Percentiles rank a stretch among this genome's conserved stretches.
phyloP scores from a whole-genome alignment of 23 tunicate species.

The Styela plicata region DNA sequence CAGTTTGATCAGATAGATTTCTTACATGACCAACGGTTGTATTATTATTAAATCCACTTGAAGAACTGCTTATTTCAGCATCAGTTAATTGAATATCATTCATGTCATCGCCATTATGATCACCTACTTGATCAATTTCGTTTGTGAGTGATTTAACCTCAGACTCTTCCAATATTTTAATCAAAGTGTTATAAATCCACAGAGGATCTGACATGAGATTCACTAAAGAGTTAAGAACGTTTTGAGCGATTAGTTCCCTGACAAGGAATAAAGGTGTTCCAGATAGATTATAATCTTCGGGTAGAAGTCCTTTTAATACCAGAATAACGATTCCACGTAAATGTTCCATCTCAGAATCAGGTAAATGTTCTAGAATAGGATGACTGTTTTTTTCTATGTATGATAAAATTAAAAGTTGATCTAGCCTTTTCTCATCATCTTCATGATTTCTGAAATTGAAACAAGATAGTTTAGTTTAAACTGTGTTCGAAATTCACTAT shows the following conservation, averaged over 20 bases:
- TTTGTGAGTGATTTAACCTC: neutral
- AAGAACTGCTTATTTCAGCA: neutral
- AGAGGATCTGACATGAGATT: constrained; percentile 55
- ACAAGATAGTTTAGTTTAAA: too few relatives aligned
- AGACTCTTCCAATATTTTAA: constrained; percentile 30
- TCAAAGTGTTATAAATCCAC: constrained; percentile 43
- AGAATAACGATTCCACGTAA: constrained; percentile 50
- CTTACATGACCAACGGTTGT: neutral
- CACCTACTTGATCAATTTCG: neutral
- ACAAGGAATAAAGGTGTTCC: constrained; percentile 70
- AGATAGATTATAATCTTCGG: constrained; percentile 57
- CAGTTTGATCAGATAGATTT: neutral
- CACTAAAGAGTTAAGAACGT: constrained; percentile 48
- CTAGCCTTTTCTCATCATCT: neutral
- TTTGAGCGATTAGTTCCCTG: constrained; percentile 72
- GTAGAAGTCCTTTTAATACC: constrained; percentile 71
- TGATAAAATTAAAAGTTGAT: constrained; percentile 43
- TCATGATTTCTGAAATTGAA: neutral
- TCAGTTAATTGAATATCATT: neutral
- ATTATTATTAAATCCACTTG: neutral
- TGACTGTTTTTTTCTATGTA: constrained; percentile 66
- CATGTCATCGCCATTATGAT: neutral
- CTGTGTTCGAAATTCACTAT: too few relatives aligned
- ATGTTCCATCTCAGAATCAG: constrained; percentile 70
- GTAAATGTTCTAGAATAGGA: constrained; percentile 68